phyloP scores from a whole-genome alignment of 2,888 invertebrate genomes.

The Ennomos fuscantarius region DNA sequence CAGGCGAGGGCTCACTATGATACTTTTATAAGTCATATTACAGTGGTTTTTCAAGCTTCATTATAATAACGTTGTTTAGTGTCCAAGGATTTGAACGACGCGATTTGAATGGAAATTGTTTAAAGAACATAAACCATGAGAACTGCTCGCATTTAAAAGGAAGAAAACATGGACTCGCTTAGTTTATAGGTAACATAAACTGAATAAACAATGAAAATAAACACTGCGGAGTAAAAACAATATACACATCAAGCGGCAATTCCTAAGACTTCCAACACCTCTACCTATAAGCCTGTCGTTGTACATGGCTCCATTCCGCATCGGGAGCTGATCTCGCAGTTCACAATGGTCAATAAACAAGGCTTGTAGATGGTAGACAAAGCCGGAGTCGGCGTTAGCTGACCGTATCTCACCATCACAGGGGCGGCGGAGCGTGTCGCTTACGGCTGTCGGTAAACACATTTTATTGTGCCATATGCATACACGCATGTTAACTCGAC shows the following conservation, averaged over 20 bases:
- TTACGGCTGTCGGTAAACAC: constrained; percentile 73
- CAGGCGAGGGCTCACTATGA: constrained; percentile 25
- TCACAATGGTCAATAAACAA: constrained; percentile 80
- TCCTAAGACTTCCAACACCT: constrained; percentile 26
- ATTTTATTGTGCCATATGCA: constrained; percentile 73
- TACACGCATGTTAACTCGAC: constrained; percentile 59
- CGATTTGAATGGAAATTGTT: no score
- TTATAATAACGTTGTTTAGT: constrained; percentile 1
- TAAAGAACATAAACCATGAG: no score
- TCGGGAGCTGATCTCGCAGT: constrained; percentile 65
- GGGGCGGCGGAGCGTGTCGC: constrained; percentile 73
- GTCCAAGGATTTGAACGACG: neutral
- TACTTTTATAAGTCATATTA: constrained; percentile 17
- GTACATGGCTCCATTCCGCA: constrained; percentile 69
- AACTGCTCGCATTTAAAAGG: no score
- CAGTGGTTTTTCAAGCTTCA: constrained; percentile 9
- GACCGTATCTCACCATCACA: constrained; percentile 69
- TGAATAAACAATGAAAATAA: constrained; percentile 19
- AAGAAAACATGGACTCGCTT: no score
- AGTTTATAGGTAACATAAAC: neutral
- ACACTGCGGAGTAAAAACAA: constrained; percentile 27
- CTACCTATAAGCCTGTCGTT: constrained; percentile 52
- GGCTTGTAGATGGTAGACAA: constrained; percentile 73
- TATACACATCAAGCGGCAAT: constrained; percentile 31
- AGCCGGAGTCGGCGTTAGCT: constrained; percentile 64